Evolutionary conservation across 2,888 invertebrate species (phyloP), one percentile per base, ranked within the genome.

Genomic region (Hirtodrosophila histrioides): DNA sequence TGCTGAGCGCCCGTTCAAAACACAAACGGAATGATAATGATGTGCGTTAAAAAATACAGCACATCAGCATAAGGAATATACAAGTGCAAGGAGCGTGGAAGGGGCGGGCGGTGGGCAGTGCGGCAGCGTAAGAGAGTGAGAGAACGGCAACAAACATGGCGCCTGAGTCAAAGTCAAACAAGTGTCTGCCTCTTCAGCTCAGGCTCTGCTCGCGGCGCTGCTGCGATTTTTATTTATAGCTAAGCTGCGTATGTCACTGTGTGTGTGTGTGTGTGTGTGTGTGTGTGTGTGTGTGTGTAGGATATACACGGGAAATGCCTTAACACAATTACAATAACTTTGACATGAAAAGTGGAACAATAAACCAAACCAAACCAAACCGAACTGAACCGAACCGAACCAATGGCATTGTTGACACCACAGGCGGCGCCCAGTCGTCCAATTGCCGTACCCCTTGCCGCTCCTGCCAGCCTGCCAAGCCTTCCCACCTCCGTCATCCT

Each of bases 1-100:
- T 82, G 71, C 89, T 88, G 88, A 50, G 72, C 73, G 82, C 88
- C 88, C 75, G 89, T 74, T 88, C 72, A 86, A 88, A 88, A 87
- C 77, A 76, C 88, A 88, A 88, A 89, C 86, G 89, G 88, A 88
- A 88, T 88, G 89, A 89, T 89, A 88, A 88, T 88, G 88, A 88
- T 88, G 86, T 89, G 88, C 82, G 82, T 85, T 77, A 71, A 85
- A 83, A 86, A 70, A 73, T 54, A 75, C 54, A 58, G 69, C 31
- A 74, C 41, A 53, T 33, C 37, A 58, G 53, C 69, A 37, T 49
- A 54, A 48, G 50, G n/a, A 44, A 11, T 37, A 36, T 37, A 36
- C 7, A 8, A n/a, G 27, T 39, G 35, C 36, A 41, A 54, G 10
- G 41, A 36, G 55, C 31, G 31, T 9, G 50, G 11, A 9, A 31